Conservation (phyloP, 2,888 invertebrate species). For the Rhagium mordax region DNA sequence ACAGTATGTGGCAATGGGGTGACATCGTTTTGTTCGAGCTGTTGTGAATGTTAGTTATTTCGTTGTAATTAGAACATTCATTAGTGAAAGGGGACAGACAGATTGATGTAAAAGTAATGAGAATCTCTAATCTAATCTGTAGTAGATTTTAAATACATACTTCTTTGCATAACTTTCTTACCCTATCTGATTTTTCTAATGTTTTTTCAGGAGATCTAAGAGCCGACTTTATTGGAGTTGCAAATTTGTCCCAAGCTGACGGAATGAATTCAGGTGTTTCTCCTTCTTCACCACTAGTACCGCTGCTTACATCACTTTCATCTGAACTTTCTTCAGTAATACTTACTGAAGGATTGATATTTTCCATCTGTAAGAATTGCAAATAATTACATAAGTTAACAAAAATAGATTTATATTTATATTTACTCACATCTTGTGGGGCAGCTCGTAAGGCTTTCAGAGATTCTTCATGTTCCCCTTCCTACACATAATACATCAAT, state of each 20-base stretch:
- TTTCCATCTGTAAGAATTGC: constrained; percentile 53
- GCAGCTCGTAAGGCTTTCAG: constrained; percentile 69
- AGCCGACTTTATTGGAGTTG: constrained; percentile 83
- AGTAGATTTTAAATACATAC: too few relatives aligned
- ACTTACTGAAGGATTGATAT: constrained; percentile 61
- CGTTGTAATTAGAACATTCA: too few relatives aligned
- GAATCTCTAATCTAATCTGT: too few relatives aligned
- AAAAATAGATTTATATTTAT: too few relatives aligned
- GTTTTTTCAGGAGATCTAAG: constrained; percentile 76
- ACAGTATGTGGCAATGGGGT: too few relatives aligned
- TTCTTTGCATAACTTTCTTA: constrained; percentile 38
- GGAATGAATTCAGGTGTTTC: constrained; percentile 82
- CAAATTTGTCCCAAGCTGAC: constrained; percentile 86
- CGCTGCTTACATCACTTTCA: constrained; percentile 65
- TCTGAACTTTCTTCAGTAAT: constrained; percentile 62
- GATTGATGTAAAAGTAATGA: too few relatives aligned
- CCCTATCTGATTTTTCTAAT: constrained; percentile 59
- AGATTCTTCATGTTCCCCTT: constrained; percentile 70
- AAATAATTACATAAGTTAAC: too few relatives aligned
- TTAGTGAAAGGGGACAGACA: too few relatives aligned
- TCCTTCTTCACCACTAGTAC: constrained; percentile 76
- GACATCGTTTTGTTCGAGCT: too few relatives aligned
- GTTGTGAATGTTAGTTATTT: too few relatives aligned
- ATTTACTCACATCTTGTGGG: constrained; percentile 66
- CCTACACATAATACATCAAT: constrained; percentile 65